Percentiles rank a stretch among this genome's conserved stretches.
phyloP scores from a whole-genome alignment of 2,113 vertebrate genomes.

The Himantopus leucocephalus region DNA sequence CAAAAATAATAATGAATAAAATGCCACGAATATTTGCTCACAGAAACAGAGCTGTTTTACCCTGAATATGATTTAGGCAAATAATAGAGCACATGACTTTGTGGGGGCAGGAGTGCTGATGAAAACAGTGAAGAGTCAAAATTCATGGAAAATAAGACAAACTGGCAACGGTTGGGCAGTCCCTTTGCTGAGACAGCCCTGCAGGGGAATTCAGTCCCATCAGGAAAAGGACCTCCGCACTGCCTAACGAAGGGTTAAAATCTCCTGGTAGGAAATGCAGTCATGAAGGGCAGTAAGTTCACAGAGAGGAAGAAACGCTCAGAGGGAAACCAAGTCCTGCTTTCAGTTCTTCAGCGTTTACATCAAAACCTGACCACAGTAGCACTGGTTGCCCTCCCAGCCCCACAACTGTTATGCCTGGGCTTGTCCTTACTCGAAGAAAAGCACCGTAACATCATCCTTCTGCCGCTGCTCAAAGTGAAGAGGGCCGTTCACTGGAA shows the following conservation, averaged over 20 bases:
- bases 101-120: constrained; percentile 40
- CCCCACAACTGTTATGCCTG: neutral
- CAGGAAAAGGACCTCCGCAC: neutral
- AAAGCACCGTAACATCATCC: neutral
- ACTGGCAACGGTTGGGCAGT: neutral
- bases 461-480: neutral
- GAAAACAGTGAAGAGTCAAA: constrained; percentile 1
- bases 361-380: neutral
- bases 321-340: neutral
- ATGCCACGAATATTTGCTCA: constrained; percentile 25
- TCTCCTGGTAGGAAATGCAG: neutral
- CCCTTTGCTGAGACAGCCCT: neutral
- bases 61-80: constrained; percentile 13
- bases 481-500: neutral
- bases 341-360: neutral
- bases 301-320: neutral
- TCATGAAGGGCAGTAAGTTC: neutral
- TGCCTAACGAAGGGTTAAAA: neutral
- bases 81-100: constrained; percentile 25
- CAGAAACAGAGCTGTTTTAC: constrained; percentile 34
- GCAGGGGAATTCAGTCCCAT: neutral
- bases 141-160: neutral
- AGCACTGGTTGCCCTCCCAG: neutral
- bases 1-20: constrained; percentile 41
- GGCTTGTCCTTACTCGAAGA: neutral